Evolutionary conservation across 1,140 invertebrate species (phyloP).

Genomic region (Bombus polaris): DNA sequence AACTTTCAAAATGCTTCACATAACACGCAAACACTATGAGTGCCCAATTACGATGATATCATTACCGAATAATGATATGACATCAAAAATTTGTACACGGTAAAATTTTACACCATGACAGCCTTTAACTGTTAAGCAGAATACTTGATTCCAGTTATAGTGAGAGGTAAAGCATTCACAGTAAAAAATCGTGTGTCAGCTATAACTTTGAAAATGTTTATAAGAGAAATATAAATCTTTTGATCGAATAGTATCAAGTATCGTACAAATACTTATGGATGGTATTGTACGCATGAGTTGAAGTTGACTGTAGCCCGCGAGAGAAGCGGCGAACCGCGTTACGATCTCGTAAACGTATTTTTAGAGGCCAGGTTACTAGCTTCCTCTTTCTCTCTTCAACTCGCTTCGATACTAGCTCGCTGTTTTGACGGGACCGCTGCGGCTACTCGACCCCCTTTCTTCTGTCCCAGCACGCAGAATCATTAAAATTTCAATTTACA

Average conservation of each 20-base stretch:
- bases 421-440: not conserved
- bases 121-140: too few species aligned
- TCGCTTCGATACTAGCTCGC: not conserved
- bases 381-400: not conserved
- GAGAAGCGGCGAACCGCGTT: conserved; percentile 62
- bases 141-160: too few species aligned
- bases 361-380: conserved; percentile 60
- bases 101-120: too few species aligned
- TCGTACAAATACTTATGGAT: not conserved
- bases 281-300: not conserved
- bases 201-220: too few species aligned
- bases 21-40: too few species aligned
- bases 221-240: too few species aligned
- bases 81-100: too few species aligned
- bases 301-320: conserved; percentile 3
- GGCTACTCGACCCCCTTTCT: conserved; percentile 29
- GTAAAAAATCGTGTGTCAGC: too few species aligned
- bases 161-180: too few species aligned
- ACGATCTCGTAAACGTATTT: conserved; percentile 78
- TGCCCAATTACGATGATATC: too few species aligned
- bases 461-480: conserved; percentile 46
- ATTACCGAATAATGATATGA: too few species aligned
- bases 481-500: conserved; percentile 75
- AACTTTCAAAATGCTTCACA: too few species aligned
- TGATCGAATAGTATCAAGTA: not conserved